Evolutionary conservation across 2,113 vertebrate genomes (phyloP).

Genomic region (Microtus oregoni): DNA sequence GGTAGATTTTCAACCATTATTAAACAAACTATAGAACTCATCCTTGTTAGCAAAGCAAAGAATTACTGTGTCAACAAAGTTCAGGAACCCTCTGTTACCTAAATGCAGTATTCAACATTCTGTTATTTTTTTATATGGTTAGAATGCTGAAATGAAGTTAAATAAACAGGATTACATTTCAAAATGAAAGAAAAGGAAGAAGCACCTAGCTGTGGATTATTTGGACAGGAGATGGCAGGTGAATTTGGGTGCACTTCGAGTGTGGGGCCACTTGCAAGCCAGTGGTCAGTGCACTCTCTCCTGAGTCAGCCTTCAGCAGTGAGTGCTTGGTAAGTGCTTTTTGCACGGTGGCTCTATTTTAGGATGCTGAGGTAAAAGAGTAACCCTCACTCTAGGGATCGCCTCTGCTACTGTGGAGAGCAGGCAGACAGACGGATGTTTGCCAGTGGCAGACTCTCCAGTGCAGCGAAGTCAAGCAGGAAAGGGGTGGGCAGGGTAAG

Average conservation of each 20-base stretch:
- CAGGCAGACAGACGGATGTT: neutral
- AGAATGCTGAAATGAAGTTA: slow-evolving; percentile 93
- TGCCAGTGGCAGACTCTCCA: neutral
- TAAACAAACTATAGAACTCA: slow-evolving; percentile 79
- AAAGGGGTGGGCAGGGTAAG: neutral
- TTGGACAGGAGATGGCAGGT: slow-evolving; percentile 12
- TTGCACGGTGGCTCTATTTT: neutral
- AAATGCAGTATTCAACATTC: slow-evolving; percentile 86
- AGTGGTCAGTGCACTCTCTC: neutral
- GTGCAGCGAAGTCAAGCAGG: neutral
- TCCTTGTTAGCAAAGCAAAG: slow-evolving; percentile 84
- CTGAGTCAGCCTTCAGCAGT: neutral
- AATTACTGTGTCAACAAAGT: slow-evolving; percentile 86
- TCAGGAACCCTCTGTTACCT: slow-evolving; percentile 91
- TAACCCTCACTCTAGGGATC: neutral
- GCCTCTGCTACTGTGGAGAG: neutral
- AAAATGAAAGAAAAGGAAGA: neutral
- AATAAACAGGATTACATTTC: slow-evolving; percentile 92
- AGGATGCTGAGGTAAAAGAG: neutral
- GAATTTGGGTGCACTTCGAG: neutral
- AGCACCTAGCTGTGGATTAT: neutral
- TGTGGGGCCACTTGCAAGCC: neutral
- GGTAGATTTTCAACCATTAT: neutral
- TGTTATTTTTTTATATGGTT: slow-evolving; percentile 91
- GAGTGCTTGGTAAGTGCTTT: neutral